Evolutionary conservation across 1,140 invertebrate genomes (phyloP), one percentile per base, ranked within the genome.

Genomic region (Listronotus bonariensis): DNA sequence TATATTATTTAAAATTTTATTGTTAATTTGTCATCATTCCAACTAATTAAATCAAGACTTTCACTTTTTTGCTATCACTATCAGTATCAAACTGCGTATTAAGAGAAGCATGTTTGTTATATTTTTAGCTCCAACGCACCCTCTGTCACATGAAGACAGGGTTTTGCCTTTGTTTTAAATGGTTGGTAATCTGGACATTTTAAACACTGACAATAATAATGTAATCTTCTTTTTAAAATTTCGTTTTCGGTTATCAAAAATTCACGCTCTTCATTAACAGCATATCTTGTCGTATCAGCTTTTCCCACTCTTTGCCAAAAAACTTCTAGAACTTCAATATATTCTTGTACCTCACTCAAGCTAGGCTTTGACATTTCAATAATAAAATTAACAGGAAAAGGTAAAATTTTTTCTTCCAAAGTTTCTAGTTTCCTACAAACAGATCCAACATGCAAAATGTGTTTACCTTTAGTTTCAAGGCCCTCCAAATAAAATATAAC

Each of bases 351-450:
- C 31, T 60, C 38, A 5, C 61, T 46, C 15, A 51, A 43, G 26
- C 26, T 58, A 18, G 38, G 36, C 48, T 38, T 71, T 32, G 20
- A 63, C 66, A 59, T 67, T 32, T 45, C 56, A 57, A 49, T 58
- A n/a, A 54, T 34, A 48, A 63, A 58, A 26, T 51, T 46, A 9
- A 45, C 40, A 7, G 64, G 71, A 63, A 71, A 72, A 6, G 67
- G 60, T 12, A 64, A 36, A 56, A 85, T 78, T 69, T 84, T 84
- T 74, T 86, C 85, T 1, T 80, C 75, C 66, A 80, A 76, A 0
- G 84, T 85, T 76, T 86, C 84, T 71, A 82, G 82, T 78, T 83
- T 84, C 41, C 82, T 70, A 63, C 84, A 86, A n/a, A 85, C 75
- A 0, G 77, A 77, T 3, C 81, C 79, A 31, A 85, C 68, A 26